These are phyloP conservation scores for Synanthedon myopaeformis DNA, from an alignment of 2,888 invertebrate genomes.

Conservation along the genomic window DNA sequence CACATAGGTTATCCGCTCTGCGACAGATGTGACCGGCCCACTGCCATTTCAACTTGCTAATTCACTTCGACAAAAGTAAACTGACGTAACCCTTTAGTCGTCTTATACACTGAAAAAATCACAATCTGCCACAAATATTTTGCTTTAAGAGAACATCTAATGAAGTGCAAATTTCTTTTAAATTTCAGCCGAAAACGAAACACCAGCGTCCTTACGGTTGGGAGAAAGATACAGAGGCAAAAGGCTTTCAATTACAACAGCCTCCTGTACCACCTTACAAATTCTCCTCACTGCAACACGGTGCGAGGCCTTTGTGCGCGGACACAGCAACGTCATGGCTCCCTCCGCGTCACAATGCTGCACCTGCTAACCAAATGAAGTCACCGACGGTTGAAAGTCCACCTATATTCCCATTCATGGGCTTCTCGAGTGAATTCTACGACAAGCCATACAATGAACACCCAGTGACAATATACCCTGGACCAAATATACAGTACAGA, in stretches of 20 bases:
- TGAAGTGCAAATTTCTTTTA: not conserved
- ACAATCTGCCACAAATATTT: conserved; percentile 1
- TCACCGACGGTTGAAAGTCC: conserved; percentile 59
- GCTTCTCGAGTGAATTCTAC: conserved; percentile 59
- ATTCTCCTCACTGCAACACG: conserved; percentile 78
- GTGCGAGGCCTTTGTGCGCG: conserved; percentile 52
- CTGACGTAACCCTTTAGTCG: too few relatives aligned
- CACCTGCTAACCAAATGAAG: conserved; percentile 30
- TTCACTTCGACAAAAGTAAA: too few relatives aligned
- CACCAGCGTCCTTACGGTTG: conserved; percentile 82
- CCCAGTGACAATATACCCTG: conserved; percentile 76
- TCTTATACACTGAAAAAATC: not conserved
- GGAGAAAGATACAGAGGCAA: conserved; percentile 68
- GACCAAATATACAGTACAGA: conserved; percentile 56
- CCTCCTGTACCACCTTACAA: conserved; percentile 72
- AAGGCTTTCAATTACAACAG: conserved; percentile 60
- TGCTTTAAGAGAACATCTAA: not conserved
- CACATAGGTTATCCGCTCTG: too few relatives aligned
- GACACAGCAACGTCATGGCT: conserved; percentile 49
- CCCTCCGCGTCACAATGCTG: conserved; percentile 40
- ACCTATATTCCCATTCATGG: conserved; percentile 62
- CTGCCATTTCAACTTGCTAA: too few relatives aligned
- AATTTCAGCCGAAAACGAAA: conserved; percentile 78
- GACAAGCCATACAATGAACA: conserved; percentile 73
- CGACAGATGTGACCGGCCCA: too few relatives aligned